These are phyloP conservation scores for Luscinia megarhynchos DNA, from an alignment of 2,797 vertebrate species.

Conservation along the genomic window DNA sequence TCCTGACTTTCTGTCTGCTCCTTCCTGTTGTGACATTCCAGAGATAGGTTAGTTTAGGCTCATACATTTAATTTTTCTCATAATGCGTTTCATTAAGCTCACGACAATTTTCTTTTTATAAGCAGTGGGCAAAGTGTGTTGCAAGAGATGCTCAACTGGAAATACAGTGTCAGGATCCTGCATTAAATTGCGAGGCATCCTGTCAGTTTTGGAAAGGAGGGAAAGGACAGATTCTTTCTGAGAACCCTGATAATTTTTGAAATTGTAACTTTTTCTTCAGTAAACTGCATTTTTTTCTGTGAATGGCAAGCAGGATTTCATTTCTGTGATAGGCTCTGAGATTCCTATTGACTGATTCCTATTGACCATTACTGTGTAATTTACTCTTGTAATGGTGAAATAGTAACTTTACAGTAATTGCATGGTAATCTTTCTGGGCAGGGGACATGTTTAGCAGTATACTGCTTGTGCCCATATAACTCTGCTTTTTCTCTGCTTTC, in stretches of 20 bases:
- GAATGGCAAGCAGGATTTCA: neutral
- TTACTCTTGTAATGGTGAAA: neutral
- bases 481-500: slow-evolving; percentile 20
- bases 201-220: neutral
- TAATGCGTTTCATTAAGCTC: neutral
- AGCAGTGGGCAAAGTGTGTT: neutral
- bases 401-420: neutral
- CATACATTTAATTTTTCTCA: neutral
- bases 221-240: neutral
- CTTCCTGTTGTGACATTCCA: neutral
- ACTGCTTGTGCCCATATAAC: neutral
- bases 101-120: neutral
- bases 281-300: neutral
- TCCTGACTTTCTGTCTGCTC: neutral
- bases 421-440: neutral
- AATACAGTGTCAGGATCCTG: neutral
- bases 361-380: neutral
- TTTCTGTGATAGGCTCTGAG: neutral
- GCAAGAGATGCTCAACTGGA: neutral
- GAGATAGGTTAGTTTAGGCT: neutral
- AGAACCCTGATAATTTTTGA: neutral
- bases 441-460: accelerated
- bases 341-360: neutral
- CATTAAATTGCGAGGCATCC: neutral
- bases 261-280: neutral